A percentile compares a stretch with the other conserved stretches of the same genome.
Evolutionary conservation across 2,113 vertebrate genomes (phyloP).

Genomic region (Eleginops maclovinus): DNA sequence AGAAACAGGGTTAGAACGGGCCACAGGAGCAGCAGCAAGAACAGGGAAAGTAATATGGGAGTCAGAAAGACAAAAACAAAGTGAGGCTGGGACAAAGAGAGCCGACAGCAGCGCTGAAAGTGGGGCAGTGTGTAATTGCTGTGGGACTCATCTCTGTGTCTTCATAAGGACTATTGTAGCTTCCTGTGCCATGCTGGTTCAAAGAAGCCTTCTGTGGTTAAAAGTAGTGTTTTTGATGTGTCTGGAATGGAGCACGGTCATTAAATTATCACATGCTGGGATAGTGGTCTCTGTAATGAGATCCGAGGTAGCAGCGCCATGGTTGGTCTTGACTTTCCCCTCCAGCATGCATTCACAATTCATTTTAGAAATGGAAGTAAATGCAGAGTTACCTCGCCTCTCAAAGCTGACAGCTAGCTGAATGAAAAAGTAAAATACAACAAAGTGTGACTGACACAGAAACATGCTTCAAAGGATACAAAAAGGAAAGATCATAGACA

Average conservation of each 20-base stretch:
- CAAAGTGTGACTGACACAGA: background rate
- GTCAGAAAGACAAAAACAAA: constrained; percentile 32
- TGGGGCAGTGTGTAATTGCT: constrained; percentile 43
- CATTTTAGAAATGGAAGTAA: constrained; percentile 30
- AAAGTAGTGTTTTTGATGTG: constrained; percentile 53
- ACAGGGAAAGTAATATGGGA: constrained; percentile 4
- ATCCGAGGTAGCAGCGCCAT: constrained; percentile 39
- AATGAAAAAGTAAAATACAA: background rate
- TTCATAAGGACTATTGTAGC: constrained; percentile 27
- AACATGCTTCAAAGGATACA: background rate
- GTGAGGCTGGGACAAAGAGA: constrained; percentile 1
- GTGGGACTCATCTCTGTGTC: constrained; percentile 29
- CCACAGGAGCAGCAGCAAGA: background rate
- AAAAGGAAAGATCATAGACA: background rate
- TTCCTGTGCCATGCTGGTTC: constrained; percentile 11
- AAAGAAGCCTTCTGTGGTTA: constrained; percentile 46
- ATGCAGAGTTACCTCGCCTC: background rate
- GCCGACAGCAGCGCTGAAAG: background rate
- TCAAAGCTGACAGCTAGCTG: background rate
- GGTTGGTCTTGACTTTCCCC: constrained; percentile 36
- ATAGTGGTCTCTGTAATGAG: constrained; percentile 52
- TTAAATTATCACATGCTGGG: constrained; percentile 62
- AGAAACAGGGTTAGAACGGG: background rate
- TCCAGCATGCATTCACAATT: constrained; percentile 21
- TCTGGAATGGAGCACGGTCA: constrained; percentile 36